Evolutionary conservation across 1,140 invertebrate genomes (phyloP), one percentile per base, ranked within the genome.

Genomic region (Anadara kagoshimensis): DNA sequence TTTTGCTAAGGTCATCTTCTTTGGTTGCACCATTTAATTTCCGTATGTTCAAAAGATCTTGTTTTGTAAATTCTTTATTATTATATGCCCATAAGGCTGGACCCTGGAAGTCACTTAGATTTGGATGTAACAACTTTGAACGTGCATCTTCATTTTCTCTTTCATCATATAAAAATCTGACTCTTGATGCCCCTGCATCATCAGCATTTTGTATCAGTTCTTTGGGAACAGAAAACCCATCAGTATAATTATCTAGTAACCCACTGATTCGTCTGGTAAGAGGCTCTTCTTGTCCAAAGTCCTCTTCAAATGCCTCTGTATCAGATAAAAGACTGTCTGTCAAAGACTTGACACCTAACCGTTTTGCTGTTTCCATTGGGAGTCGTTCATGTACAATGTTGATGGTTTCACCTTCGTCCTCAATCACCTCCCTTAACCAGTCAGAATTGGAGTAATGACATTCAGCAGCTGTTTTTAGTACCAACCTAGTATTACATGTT

Each of bases 161-260:
- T 72, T 87, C 84, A 57, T 86, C 87, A 58, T 81, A 73, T 18
- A 87, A 80, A 64, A 88, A 87, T 20, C 73, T 64, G 0, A 88
- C 79, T 70, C 80, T 74, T 18, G 81, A 83, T 5, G 87, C 85
- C 24, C 79, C 79, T 26, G 87, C 86, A 79, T 88, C 87, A 69
- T 88, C 87, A 20, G 87, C 85, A 76, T 96, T 86, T 66, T 86
- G 85, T 20, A 86, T 65, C 11, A 86, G 59, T 73, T 86, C 85
- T 71, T 85, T 86, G 12, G 84, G 76, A 53, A 86, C 77, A 61
- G 81, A 78, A 45, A 83, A 76, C 12, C 83, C 85, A 69, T 80
- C 83, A 11, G 78, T 79, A 62, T 86, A 86, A n/a, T 78, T 76
- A 18, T 77, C 54, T n/a, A 78, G 41, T 5, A 83, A 58, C 24